Evolutionary conservation across 2,113 vertebrate species (phyloP).

Genomic region (Meriones unguiculatus): DNA sequence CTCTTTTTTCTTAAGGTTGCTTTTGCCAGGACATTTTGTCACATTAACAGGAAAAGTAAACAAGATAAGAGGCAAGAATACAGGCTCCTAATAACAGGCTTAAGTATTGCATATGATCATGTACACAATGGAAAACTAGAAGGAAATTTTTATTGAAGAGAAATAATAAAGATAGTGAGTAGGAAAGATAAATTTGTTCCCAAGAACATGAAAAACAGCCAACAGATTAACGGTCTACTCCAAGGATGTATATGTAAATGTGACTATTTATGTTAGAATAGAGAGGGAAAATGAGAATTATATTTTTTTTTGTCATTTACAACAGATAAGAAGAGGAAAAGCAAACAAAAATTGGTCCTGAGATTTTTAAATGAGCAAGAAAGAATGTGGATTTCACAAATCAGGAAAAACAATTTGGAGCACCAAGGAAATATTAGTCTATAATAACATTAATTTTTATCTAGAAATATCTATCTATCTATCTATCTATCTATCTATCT

Average conservation of each 20-base stretch:
- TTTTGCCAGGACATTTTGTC: background rate
- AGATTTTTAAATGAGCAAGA: background rate
- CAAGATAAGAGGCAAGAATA: background rate
- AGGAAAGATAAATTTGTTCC: background rate
- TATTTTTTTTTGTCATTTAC: background rate
- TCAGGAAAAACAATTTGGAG: background rate
- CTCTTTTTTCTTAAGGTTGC: too few relatives aligned
- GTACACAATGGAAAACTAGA: background rate
- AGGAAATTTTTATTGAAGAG: background rate
- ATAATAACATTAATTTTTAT: background rate
- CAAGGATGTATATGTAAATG: background rate
- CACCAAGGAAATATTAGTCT: background rate
- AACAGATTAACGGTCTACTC: background rate
- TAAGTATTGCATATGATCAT: background rate
- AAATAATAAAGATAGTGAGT: background rate
- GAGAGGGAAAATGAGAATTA: background rate
- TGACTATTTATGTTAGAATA: background rate
- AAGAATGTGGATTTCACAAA: background rate
- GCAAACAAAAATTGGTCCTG: constrained; percentile 1
- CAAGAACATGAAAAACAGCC: background rate
- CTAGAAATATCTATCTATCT: too few relatives aligned
- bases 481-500: too few relatives aligned
- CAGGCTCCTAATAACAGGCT: background rate
- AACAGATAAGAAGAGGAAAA: background rate
- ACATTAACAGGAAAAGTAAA: background rate